A percentile compares a stretch with the other conserved stretches of the same genome.
Conservation (phyloP, 2,888 invertebrate species). For the Cotesia congregata region DNA sequence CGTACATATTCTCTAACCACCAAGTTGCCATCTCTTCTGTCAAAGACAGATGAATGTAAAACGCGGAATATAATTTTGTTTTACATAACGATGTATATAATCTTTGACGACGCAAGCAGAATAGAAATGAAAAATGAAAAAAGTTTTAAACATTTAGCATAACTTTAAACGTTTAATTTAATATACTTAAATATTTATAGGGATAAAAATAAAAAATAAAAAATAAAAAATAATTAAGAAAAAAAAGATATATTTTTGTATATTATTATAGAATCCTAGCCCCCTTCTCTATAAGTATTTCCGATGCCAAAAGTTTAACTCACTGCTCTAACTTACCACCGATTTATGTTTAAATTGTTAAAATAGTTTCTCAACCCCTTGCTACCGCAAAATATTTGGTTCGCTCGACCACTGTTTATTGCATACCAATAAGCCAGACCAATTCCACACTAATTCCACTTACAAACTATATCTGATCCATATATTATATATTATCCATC, state of each 20-base stretch:
- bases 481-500: background rate
- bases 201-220: background rate
- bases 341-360: conserved; percentile 51
- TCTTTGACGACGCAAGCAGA: too few relatives aligned
- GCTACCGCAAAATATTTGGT: conserved; percentile 29
- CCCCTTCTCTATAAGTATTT: conserved; percentile 11
- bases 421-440: conserved; percentile 51
- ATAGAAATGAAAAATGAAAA: background rate
- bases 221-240: background rate
- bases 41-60: conserved; percentile 1
- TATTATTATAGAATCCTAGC: too few relatives aligned
- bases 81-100: background rate
- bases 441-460: conserved; percentile 5
- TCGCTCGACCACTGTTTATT: conserved; percentile 46
- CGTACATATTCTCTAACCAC: background rate
- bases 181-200: background rate
- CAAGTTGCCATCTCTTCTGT: background rate
- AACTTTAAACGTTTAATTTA: background rate
- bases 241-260: background rate
- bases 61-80: background rate
- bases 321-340: conserved; percentile 41
- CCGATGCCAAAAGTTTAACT: conserved; percentile 29
- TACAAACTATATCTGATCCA: conserved; percentile 37
- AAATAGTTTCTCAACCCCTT: conserved; percentile 44
- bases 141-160: too few relatives aligned